These are phyloP conservation scores for Rhodinocichla rosea DNA, from an alignment of 2,113 vertebrate species.

Conservation along the genomic window DNA sequence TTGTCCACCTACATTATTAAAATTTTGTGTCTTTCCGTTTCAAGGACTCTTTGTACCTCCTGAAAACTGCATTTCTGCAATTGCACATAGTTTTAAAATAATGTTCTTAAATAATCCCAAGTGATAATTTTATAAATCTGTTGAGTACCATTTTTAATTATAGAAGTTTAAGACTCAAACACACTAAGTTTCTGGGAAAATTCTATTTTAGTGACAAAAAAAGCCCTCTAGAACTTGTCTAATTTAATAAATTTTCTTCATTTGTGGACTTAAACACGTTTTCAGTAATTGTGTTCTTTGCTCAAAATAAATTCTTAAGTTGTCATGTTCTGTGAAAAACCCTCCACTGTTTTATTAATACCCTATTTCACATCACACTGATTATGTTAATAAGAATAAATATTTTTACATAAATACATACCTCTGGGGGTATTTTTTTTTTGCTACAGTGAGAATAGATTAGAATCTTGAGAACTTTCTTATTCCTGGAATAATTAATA, in stretches of 20 bases:
- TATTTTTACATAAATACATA: not conserved
- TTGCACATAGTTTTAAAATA: not conserved
- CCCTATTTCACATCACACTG: not conserved
- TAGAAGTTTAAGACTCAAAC: not conserved
- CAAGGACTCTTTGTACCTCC: not conserved
- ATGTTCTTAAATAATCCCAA: not conserved
- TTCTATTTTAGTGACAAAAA: not conserved
- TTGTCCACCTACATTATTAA: slow-evolving; percentile 46
- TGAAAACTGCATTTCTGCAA: not conserved
- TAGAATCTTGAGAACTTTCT: not conserved
- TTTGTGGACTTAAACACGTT: not conserved
- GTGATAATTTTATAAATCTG: not conserved
- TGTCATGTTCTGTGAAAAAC: not conserved
- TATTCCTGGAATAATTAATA: not conserved
- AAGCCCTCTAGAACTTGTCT: not conserved
- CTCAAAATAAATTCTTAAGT: not conserved
- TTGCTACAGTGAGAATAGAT: not conserved
- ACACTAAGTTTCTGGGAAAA: not conserved
- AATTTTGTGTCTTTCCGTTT: not conserved
- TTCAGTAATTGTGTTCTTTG: not conserved
- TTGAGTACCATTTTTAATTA: not conserved
- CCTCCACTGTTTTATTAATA: not conserved
- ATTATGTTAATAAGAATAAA: not conserved
- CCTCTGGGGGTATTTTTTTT: not conserved
- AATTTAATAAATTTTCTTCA: not conserved